A percentile compares a stretch with the other conserved stretches of the same genome.
Evolutionary conservation across 2,113 vertebrate species (phyloP).

Genomic region (Brachirus orientalis): DNA sequence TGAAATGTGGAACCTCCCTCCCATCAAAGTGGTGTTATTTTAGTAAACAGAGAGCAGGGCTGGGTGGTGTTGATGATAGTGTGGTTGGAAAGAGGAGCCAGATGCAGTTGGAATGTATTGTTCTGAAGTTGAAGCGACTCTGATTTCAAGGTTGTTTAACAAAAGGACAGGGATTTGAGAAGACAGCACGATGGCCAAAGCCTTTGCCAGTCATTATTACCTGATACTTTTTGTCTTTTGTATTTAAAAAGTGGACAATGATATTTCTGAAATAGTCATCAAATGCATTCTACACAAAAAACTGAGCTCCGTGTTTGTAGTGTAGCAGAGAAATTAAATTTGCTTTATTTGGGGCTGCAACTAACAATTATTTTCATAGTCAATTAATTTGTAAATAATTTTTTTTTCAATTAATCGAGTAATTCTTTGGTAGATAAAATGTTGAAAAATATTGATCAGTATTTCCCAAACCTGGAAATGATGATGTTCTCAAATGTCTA

Average conservation of each 20-base stretch:
- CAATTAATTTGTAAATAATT: too few relatives aligned
- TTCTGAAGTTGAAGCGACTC: constrained; percentile 30
- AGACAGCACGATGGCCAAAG: not conserved
- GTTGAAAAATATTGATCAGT: too few relatives aligned
- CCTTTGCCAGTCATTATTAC: constrained; percentile 6
- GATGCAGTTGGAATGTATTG: constrained; percentile 33
- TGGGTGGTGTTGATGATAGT: constrained; percentile 15
- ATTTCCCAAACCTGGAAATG: too few relatives aligned
- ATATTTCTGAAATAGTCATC: not conserved
- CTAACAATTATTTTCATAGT: too few relatives aligned
- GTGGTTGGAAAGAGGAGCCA: constrained; percentile 8
- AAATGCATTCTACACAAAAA: too few relatives aligned
- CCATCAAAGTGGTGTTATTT: constrained; percentile 55
- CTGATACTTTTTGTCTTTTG: not conserved
- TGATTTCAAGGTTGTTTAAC: constrained; percentile 39
- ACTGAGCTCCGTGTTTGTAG: too few relatives aligned
- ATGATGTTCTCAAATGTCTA: too few relatives aligned
- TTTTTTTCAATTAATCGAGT: too few relatives aligned
- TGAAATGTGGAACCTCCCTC: constrained; percentile 35
- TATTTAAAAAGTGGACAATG: not conserved
- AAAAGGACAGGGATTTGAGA: constrained; percentile 6
- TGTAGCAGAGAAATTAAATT: too few relatives aligned
- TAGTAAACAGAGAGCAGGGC: constrained; percentile 31
- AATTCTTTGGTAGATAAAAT: too few relatives aligned
- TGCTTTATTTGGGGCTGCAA: too few relatives aligned